Evolutionary conservation across 1,140 invertebrate species (phyloP).

Genomic region (Sesamia nonagrioides): DNA sequence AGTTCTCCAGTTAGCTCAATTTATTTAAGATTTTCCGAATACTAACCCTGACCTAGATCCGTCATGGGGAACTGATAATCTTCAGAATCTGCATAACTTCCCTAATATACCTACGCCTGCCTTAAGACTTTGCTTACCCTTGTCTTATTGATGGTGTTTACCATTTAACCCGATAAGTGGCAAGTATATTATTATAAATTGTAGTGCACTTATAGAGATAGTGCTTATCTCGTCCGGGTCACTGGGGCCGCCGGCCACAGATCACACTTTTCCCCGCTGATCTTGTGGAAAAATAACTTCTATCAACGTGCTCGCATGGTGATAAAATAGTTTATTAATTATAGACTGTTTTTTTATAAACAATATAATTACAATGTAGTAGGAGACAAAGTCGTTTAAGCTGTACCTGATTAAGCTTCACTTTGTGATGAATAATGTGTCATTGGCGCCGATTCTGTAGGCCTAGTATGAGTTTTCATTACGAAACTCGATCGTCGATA

Average conservation of each 20-base stretch:
- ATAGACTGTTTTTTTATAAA: too few relatives aligned
- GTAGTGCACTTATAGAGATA: slow-evolving; percentile 56
- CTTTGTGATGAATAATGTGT: not conserved
- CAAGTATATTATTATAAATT: slow-evolving; percentile 47
- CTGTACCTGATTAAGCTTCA: not conserved
- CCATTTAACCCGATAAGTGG: slow-evolving; percentile 21
- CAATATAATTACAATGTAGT: not conserved
- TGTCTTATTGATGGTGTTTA: slow-evolving; percentile 30
- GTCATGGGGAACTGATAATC: too few relatives aligned
- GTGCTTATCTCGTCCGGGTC: slow-evolving; percentile 58
- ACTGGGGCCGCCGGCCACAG: slow-evolving; percentile 39
- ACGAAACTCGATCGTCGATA: too few relatives aligned
- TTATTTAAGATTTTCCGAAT: too few relatives aligned
- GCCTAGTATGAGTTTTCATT: too few relatives aligned
- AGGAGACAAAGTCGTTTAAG: not conserved
- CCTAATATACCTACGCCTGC: too few relatives aligned
- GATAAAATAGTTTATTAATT: slow-evolving; percentile 31
- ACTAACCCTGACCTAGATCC: too few relatives aligned
- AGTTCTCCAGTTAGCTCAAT: too few relatives aligned
- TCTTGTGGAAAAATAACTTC: slow-evolving; percentile 53
- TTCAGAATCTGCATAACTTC: too few relatives aligned
- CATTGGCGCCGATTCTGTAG: too few relatives aligned
- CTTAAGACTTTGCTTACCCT: not conserved
- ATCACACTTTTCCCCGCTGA: slow-evolving; percentile 47
- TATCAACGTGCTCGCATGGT: slow-evolving; percentile 20